Conservation (phyloP, 2,797 vertebrate species). For the Dendrocincla tyrannina region DNA sequence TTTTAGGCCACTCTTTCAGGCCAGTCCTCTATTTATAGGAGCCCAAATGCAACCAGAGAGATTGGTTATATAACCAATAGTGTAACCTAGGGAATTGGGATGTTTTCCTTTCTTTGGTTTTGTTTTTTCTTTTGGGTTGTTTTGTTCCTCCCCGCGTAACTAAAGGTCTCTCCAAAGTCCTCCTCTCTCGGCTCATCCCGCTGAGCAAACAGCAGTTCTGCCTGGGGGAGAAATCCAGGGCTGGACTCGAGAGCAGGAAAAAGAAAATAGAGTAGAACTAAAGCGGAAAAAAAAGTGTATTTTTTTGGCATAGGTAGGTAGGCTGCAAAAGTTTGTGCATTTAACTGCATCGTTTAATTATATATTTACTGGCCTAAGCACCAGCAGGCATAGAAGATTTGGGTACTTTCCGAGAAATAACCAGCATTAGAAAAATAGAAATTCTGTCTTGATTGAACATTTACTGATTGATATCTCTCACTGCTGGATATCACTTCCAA, state of each 20-base stretch:
- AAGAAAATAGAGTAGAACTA: neutral
- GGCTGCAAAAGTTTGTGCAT: neutral
- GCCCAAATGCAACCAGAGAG: neutral
- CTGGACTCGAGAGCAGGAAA: neutral
- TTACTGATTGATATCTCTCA: neutral
- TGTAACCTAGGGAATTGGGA: conserved; percentile 29
- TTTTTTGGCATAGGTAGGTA: neutral
- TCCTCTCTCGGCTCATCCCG: neutral
- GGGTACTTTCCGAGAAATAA: neutral
- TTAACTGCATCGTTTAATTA: neutral
- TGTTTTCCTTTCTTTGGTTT: neutral
- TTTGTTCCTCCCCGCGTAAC: neutral
- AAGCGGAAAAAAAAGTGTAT: neutral
- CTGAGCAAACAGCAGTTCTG: conserved; percentile 44
- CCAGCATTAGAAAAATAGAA: neutral
- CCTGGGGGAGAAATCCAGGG: conserved; percentile 29
- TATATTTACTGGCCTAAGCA: neutral
- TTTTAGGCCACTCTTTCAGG: conserved; percentile 3
- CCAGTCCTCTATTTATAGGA: conserved; percentile 50
- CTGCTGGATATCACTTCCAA: neutral
- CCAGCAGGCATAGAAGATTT: neutral
- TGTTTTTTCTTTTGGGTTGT: neutral
- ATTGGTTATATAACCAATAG: conserved; percentile 18
- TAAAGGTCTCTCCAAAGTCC: neutral
- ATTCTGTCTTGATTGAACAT: neutral